These are phyloP conservation scores for Philypnodon macrostomus DNA, from an alignment of 2,797 vertebrate species.

Conservation along the genomic window DNA sequence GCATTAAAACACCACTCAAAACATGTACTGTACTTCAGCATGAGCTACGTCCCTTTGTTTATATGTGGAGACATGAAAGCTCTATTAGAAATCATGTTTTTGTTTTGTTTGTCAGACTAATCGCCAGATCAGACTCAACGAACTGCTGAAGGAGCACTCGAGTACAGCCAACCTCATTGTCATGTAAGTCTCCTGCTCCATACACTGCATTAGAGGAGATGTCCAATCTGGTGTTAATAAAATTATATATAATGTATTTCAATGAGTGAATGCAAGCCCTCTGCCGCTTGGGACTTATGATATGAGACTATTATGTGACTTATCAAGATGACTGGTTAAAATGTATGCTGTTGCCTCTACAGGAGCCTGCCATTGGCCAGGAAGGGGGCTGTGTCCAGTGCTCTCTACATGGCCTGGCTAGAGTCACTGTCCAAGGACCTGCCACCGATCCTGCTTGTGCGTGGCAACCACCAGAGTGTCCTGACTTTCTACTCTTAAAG, in stretches of 20 bases:
- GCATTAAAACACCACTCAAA: not conserved
- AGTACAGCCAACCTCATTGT: constrained; percentile 95
- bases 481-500: constrained; percentile 97
- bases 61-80: constrained; percentile 10
- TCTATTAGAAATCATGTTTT: constrained; percentile 9
- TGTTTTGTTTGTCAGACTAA: constrained; percentile 83
- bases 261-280: too few relatives aligned
- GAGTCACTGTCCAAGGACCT: constrained; percentile 90
- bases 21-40: not conserved
- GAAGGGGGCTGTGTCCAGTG: constrained; percentile 91
- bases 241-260: too few relatives aligned
- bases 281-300: too few relatives aligned
- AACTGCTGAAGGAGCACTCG: constrained; percentile 94
- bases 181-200: constrained; percentile 83
- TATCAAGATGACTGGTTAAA: not conserved
- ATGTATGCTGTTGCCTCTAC: constrained; percentile 11
- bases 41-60: not conserved
- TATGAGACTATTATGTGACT: too few relatives aligned
- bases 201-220: too few relatives aligned
- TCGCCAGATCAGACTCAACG: constrained; percentile 94
- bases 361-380: constrained; percentile 96
- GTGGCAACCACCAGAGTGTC: constrained; percentile 97
- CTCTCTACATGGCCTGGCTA: constrained; percentile 96
- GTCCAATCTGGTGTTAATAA: too few relatives aligned
- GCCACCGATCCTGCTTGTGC: constrained; percentile 90